phyloP scores from a whole-genome alignment of 1,140 invertebrate genomes.

The Cherax destructor region DNA sequence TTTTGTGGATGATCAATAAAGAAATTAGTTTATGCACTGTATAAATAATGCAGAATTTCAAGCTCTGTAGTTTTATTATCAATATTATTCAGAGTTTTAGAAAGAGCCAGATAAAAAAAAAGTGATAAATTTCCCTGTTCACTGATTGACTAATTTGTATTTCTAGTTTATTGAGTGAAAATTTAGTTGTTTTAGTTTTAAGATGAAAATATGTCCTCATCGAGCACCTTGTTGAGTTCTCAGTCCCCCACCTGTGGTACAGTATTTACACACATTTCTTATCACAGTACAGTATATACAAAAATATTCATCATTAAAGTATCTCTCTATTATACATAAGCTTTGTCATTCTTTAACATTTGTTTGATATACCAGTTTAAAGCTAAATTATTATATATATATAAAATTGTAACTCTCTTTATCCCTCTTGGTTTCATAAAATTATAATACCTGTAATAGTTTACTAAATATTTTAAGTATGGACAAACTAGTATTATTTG shows the following conservation, averaged over 20 bases:
- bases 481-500: not conserved
- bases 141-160: not conserved
- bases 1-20: constrained; percentile 37
- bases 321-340: not conserved
- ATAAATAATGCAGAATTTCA: constrained; percentile 31
- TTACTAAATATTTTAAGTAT: not conserved
- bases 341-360: not conserved
- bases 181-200: not conserved
- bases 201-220: not conserved
- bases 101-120: not conserved
- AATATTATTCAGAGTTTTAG: not conserved
- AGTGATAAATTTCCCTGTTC: not conserved
- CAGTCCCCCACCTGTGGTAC: not conserved
- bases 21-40: constrained; percentile 31
- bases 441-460: not conserved
- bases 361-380: not conserved
- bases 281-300: not conserved
- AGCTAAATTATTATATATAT: not conserved
- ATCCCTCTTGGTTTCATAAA: not conserved
- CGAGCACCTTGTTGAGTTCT: not conserved
- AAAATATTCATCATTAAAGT: not conserved
- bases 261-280: not conserved
- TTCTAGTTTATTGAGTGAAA: not conserved
- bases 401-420: not conserved
- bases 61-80: constrained; percentile 25